A percentile compares a stretch with the other conserved stretches of the same genome.
Conservation (phyloP, 2,113 vertebrate species). For the Epinephelus fuscoguttatus region DNA sequence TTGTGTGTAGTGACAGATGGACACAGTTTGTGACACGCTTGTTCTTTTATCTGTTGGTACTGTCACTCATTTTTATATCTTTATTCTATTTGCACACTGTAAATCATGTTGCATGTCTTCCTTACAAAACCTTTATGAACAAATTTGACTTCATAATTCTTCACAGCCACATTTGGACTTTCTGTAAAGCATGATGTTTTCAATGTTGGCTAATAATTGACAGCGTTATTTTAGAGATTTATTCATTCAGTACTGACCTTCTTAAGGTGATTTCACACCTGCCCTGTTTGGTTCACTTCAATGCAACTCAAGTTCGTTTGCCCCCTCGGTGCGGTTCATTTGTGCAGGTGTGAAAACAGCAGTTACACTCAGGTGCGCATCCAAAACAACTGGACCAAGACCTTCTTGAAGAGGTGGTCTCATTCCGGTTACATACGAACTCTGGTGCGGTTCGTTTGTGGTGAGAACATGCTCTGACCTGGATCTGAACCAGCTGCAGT, state of each 20-base stretch:
- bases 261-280: not conserved
- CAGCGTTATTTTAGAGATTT: not conserved
- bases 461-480: no score
- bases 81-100: not conserved
- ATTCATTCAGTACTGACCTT: not conserved
- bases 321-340: no score
- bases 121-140: not conserved
- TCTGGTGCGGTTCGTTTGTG: no score
- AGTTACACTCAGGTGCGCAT: no score
- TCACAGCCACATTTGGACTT: not conserved
- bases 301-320: no score
- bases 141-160: not conserved
- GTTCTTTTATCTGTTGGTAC: conserved; percentile 7
- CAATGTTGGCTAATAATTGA: not conserved
- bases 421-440: no score
- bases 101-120: not conserved
- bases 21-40: not conserved
- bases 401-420: no score
- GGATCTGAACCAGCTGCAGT: no score
- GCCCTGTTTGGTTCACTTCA: no score
- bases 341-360: no score
- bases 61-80: not conserved
- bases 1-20: not conserved
- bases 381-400: no score
- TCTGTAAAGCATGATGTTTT: not conserved